Base-by-base conservation (phyloP, 2,888 invertebrate species). In the Graphium colonna region DNA sequence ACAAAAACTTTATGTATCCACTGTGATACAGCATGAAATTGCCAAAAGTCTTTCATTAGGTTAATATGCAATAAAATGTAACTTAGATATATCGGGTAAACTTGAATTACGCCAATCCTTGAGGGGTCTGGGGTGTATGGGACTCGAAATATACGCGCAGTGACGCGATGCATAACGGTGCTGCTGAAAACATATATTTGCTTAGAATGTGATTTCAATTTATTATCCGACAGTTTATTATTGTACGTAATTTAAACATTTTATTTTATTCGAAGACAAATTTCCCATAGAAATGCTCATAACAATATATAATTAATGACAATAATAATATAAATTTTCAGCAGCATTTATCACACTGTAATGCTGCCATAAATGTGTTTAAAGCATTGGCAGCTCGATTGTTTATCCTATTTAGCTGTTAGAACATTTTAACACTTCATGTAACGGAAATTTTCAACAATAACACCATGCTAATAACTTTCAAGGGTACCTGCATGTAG, bases 401-500 rank as follows among this genome's bases (percentile, higher is more conserved):
- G 26, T 51, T 58, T 50, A 54, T 56, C 55, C 43, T 46, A 33
- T 40, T n/a, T 13, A 38, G 42, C 48, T 42, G 13, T 26, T 52
- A 50, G 59, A 55, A 57, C 58, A 47, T 42, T 31, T 55, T 55
- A 40, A 31, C 59, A 59, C 61, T 59, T 51, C 55, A 51, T 62
- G 59, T 17, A 56, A 54, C 49, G 54, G 52, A 43, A 28, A 39
- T 26, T 33, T n/a, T 5, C 10, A 39, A 26, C 16, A 43, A 8
- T 9, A 39, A 5, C 8, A 33, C 9, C 33, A 9, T 33, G 33
- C 9, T 33, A 9, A n/a, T n/a, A n/a, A n/a, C n/a, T n/a, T n/a
- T 21, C 21, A 21, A 9, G 8, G 2, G 57, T 59, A 58, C 61
- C 60, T 63, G 60, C 62, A 70, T 68, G 63, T 67, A 67, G 67